phyloP scores from a whole-genome alignment of 2,797 vertebrate species.

The Melopsittacus undulatus region DNA sequence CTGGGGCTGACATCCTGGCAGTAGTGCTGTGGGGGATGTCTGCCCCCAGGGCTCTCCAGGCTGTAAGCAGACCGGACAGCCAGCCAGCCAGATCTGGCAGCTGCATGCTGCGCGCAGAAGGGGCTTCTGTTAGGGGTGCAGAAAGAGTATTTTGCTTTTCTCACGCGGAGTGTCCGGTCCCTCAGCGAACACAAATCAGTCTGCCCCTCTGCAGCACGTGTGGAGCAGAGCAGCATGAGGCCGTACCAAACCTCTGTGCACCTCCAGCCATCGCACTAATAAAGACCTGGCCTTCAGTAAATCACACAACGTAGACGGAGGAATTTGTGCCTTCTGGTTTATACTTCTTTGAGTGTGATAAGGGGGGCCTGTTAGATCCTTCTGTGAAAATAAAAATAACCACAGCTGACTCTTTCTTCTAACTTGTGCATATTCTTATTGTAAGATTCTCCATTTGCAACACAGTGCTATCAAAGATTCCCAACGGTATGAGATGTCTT shows the following conservation, averaged over 20 bases:
- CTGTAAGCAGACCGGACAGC: background rate
- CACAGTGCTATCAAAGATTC: background rate
- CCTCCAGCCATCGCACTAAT: background rate
- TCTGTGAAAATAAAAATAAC: background rate
- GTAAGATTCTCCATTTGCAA: background rate
- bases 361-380: background rate
- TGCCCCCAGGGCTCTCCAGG: background rate
- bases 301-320: fast-evolving
- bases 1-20: background rate
- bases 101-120: background rate
- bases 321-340: background rate
- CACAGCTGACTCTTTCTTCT: background rate
- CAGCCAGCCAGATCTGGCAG: background rate
- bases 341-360: background rate
- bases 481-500: background rate
- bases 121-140: fast-evolving
- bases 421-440: background rate
- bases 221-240: background rate
- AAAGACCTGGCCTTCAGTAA: background rate
- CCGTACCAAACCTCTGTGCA: background rate
- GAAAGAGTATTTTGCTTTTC: background rate
- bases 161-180: fast-evolving
- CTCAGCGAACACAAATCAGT: background rate
- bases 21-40: background rate
- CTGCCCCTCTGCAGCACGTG: fast-evolving